Evolutionary conservation across 1,140 invertebrate species (phyloP).

Genomic region (Drosophila rufa): DNA sequence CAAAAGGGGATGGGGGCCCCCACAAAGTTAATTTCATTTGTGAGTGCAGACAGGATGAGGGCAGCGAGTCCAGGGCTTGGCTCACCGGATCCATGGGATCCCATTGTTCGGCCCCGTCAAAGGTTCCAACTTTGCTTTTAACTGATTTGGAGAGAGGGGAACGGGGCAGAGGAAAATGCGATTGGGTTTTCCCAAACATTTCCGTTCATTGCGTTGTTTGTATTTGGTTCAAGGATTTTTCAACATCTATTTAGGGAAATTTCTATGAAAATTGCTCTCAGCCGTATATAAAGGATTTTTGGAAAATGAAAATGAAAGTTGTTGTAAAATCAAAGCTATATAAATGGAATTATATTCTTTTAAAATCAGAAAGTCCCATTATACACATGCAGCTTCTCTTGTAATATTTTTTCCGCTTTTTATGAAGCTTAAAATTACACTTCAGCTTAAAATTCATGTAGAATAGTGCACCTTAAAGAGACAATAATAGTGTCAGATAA

Average conservation of each 20-base stretch:
- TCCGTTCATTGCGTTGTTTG: constrained; percentile 25
- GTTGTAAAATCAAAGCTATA: too few relatives aligned
- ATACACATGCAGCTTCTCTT: too few relatives aligned
- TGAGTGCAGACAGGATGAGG: constrained; percentile 45
- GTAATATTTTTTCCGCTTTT: background rate
- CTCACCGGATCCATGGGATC: constrained; percentile 1
- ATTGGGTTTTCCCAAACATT: constrained; percentile 30
- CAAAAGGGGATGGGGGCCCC: background rate
- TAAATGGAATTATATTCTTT: too few relatives aligned
- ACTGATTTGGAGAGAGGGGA: constrained; percentile 8
- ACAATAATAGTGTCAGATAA: background rate
- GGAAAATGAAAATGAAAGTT: background rate
- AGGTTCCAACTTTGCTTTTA: constrained; percentile 43
- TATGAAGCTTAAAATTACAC: background rate
- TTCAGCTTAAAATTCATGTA: background rate
- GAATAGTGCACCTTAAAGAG: background rate
- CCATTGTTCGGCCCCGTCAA: constrained; percentile 36
- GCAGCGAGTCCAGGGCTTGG: constrained; percentile 23
- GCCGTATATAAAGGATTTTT: background rate
- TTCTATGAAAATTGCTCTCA: background rate
- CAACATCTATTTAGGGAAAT: background rate
- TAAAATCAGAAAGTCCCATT: too few relatives aligned
- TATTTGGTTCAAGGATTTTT: constrained; percentile 15
- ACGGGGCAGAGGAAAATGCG: constrained; percentile 3
- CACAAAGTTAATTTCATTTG: constrained; percentile 69